Conservation (phyloP, 30 jellyfish, hydroid and myxozoan genomes). For the Aurelia sp. region DNA sequence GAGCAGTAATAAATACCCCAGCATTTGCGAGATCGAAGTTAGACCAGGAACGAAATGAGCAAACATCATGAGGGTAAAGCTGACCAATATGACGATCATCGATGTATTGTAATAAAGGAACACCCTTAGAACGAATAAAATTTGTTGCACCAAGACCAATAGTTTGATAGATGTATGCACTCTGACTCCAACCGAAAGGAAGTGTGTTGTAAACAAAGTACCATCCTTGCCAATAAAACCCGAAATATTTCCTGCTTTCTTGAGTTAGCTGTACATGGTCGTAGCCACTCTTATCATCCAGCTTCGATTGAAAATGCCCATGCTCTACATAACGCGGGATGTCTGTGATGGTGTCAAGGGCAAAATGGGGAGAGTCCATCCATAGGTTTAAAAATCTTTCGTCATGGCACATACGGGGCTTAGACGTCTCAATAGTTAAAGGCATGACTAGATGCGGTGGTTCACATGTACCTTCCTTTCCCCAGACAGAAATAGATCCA, state of each 20-base stretch:
- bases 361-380: background rate
- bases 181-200: too few species aligned
- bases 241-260: too few species aligned
- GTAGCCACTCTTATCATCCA: background rate
- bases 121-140: slow-evolving; percentile 11
- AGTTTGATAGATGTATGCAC: too few species aligned
- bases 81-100: slow-evolving; percentile 21
- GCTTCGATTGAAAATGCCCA: background rate
- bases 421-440: slow-evolving; percentile 7
- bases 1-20: too few species aligned
- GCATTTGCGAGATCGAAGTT: too few species aligned
- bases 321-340: slow-evolving; percentile 11
- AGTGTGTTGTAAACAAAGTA: too few species aligned
- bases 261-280: background rate
- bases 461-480: slow-evolving; percentile 17
- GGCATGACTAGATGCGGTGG: slow-evolving; percentile 18
- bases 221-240: too few species aligned
- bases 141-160: slow-evolving; percentile 15
- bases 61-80: background rate
- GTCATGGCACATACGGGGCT: slow-evolving; percentile 31
- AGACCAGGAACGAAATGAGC: too few species aligned
- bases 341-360: slow-evolving; percentile 17
- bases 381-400: background rate
- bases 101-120: slow-evolving; percentile 10
- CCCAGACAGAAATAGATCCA: slow-evolving; percentile 20